Evolutionary conservation across 2,113 vertebrate species (phyloP).

Genomic region (Oncorhynchus keta): DNA sequence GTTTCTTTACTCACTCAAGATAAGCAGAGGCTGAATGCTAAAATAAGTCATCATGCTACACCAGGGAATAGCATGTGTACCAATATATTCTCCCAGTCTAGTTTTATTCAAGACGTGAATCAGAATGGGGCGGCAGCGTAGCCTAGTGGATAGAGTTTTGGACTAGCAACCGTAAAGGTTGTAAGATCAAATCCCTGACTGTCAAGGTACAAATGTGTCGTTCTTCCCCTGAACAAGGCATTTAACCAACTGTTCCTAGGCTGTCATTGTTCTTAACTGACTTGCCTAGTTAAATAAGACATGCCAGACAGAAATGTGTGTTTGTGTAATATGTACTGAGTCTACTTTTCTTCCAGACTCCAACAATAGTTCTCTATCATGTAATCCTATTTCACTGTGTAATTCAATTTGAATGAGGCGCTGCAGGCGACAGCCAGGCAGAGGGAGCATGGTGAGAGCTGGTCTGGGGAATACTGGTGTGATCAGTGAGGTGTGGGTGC

Average conservation of each 20-base stretch:
- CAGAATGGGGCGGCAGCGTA: constrained; percentile 5
- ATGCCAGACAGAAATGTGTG: constrained; percentile 49
- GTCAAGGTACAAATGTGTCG: no score
- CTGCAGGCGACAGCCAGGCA: constrained; percentile 47
- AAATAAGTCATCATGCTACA: constrained; percentile 57
- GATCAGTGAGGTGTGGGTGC: constrained; percentile 35
- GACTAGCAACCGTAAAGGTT: no score
- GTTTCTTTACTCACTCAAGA: constrained; percentile 54
- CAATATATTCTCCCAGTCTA: constrained; percentile 38
- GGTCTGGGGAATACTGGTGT: constrained; percentile 14
- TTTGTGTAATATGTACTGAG: constrained; percentile 48
- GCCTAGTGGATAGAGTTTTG: no score
- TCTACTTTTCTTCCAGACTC: constrained; percentile 52
- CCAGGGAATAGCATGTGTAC: constrained; percentile 31
- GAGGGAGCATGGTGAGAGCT: constrained; percentile 26
- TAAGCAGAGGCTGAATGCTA: constrained; percentile 36
- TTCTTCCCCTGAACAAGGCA: no score
- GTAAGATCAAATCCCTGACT: no score
- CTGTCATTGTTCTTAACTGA: no score
- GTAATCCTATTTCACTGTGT: constrained; percentile 71
- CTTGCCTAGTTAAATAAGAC: no score
- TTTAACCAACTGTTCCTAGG: no score
- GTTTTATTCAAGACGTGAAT: constrained; percentile 44
- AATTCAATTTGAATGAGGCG: constrained; percentile 64
- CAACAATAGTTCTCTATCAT: constrained; percentile 67